These are phyloP conservation scores for Strix uralensis DNA, from an alignment of 2,113 vertebrate genomes.

Conservation along the genomic window DNA sequence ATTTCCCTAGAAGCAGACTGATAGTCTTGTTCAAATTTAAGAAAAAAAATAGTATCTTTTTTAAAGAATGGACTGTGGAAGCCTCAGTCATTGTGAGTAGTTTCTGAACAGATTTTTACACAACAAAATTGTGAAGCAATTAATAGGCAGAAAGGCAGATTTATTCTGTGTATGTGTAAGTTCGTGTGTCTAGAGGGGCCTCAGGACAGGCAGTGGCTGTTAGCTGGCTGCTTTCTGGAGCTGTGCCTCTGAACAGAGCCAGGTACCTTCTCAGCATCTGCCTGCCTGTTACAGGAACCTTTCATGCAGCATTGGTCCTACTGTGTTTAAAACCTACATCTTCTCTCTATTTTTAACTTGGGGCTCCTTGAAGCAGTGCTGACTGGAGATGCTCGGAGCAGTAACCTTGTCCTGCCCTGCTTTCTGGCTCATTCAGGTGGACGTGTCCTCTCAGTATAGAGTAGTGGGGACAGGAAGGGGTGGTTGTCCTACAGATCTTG, in stretches of 20 bases:
- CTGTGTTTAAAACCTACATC: background rate
- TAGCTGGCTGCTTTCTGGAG: too few relatives aligned
- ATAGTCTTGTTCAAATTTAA: background rate
- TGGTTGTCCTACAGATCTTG: background rate
- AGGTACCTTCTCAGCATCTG: background rate
- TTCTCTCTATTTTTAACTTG: background rate
- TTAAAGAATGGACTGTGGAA: background rate
- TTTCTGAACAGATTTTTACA: background rate
- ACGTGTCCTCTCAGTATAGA: accelerated
- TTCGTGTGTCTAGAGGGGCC: background rate
- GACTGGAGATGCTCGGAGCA: background rate
- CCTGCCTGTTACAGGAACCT: background rate
- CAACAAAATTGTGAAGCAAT: background rate
- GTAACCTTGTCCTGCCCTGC: background rate
- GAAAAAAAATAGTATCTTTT: background rate
- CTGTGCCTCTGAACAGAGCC: background rate
- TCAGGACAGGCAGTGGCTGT: background rate
- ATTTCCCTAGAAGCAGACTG: background rate
- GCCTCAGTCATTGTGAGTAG: background rate
- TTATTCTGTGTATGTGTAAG: background rate
- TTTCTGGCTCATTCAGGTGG: background rate
- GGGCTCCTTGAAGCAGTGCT: background rate
- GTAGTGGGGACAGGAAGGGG: background rate
- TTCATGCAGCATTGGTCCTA: accelerated
- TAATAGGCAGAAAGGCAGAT: background rate